Conservation (phyloP, 2,888 invertebrate genomes). For the Hypomecis punctinalis region DNA sequence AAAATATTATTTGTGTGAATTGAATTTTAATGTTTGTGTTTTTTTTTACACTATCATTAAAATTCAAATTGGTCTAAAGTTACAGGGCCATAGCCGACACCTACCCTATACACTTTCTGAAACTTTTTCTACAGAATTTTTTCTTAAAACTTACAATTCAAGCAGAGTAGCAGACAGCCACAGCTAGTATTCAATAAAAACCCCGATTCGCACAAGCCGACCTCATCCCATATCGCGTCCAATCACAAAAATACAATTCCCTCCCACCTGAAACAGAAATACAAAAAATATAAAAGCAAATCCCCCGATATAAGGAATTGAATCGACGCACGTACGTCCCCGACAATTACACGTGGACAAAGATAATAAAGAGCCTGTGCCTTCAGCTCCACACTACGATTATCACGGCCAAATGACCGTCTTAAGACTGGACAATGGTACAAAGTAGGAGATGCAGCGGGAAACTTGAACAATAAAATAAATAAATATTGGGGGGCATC, state of each 20-base stretch:
- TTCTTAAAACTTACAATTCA: too few species aligned
- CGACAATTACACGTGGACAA: constrained; percentile 73
- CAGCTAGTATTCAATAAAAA: constrained; percentile 6
- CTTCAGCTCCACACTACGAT: constrained; percentile 73
- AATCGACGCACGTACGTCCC: constrained; percentile 46
- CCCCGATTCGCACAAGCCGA: constrained; percentile 3
- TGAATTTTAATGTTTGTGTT: too few species aligned
- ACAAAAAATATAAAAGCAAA: constrained; percentile 29
- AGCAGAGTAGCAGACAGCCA: background rate
- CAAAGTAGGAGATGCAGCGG: constrained; percentile 34
- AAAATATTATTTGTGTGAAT: too few species aligned
- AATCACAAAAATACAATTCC: constrained; percentile 18
- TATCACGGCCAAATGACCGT: constrained; percentile 82
- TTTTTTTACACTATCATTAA: too few species aligned
- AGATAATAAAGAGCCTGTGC: constrained; percentile 66
- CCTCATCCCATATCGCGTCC: constrained; percentile 13
- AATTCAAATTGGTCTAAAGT: too few species aligned
- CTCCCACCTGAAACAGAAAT: constrained; percentile 21
- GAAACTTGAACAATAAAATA: background rate
- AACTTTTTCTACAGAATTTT: too few species aligned
- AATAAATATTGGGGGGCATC: too few species aligned
- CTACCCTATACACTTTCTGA: too few species aligned
- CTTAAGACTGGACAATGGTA: constrained; percentile 58
- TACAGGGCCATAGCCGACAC: too few species aligned
- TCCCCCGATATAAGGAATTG: constrained; percentile 26